These are phyloP conservation scores for Casuarius casuarius DNA, from an alignment of 2,113 vertebrate genomes.

Conservation along the genomic window DNA sequence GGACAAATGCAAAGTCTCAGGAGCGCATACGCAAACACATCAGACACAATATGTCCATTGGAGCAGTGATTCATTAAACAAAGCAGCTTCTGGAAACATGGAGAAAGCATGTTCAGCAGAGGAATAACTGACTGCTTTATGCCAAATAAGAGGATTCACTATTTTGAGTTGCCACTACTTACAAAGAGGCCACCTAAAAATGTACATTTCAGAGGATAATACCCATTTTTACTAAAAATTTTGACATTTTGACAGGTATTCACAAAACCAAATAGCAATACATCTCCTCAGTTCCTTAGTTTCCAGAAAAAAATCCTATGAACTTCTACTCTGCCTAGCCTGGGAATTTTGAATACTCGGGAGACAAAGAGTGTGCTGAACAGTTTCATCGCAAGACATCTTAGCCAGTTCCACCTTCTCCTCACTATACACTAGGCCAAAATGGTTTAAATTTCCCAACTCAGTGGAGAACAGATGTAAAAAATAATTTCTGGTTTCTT, in stretches of 20 bases:
- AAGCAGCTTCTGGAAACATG: background rate
- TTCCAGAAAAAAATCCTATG: background rate
- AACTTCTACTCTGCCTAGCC: background rate
- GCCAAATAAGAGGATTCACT: background rate
- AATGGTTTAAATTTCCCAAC: background rate
- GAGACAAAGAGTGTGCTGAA: background rate
- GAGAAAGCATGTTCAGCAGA: background rate
- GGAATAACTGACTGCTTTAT: background rate
- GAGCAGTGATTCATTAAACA: background rate
- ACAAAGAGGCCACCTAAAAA: background rate
- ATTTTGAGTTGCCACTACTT: background rate
- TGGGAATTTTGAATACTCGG: background rate
- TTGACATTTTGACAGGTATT: background rate
- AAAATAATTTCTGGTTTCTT: background rate
- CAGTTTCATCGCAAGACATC: background rate
- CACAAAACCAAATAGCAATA: background rate
- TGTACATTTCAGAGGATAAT: background rate
- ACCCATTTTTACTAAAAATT: background rate
- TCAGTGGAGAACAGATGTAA: background rate
- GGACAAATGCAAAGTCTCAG: background rate
- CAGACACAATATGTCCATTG: background rate
- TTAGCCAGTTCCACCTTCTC: background rate
- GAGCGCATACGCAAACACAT: slow-evolving; percentile 3
- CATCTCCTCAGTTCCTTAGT: background rate
- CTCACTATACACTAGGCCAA: background rate